Percentiles rank a stretch among this genome's conserved stretches.
phyloP scores from a whole-genome alignment of 2,113 vertebrate genomes.

The Sclerurus mexicanus region DNA sequence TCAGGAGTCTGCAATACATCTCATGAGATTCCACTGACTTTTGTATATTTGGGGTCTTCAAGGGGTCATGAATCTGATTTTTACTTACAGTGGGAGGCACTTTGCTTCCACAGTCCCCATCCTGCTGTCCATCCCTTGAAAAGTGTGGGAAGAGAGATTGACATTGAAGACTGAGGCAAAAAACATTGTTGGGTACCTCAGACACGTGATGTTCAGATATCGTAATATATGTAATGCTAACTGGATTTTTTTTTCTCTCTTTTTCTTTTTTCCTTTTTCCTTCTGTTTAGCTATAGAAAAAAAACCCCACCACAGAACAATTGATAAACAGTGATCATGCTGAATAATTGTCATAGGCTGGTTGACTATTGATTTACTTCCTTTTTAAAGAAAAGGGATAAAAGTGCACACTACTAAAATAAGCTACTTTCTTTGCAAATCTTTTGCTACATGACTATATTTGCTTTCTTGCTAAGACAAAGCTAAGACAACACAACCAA shows the following conservation, averaged over 20 bases:
- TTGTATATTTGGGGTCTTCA: background rate
- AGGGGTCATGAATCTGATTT: background rate
- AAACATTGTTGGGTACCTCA: background rate
- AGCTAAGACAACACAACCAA: background rate
- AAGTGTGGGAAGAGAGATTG: background rate
- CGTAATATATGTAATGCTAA: background rate
- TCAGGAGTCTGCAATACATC: background rate
- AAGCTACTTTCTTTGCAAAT: background rate
- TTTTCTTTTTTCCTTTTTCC: background rate
- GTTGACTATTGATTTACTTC: background rate
- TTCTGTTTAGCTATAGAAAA: background rate
- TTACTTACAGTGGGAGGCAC: background rate
- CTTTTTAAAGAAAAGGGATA: background rate
- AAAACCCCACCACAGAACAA: background rate
- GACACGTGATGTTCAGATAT: background rate
- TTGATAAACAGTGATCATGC: background rate
- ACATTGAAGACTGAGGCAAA: background rate
- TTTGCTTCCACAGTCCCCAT: background rate
- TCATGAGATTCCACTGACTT: background rate
- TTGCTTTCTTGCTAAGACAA: background rate
- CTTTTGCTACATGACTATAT: background rate
- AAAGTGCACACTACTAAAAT: background rate
- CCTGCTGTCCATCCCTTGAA: background rate
- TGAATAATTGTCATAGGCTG: background rate
- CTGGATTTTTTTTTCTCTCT: accelerated